phyloP scores from a whole-genome alignment of 2,888 invertebrate species.

The Tetanocera ferruginea region DNA sequence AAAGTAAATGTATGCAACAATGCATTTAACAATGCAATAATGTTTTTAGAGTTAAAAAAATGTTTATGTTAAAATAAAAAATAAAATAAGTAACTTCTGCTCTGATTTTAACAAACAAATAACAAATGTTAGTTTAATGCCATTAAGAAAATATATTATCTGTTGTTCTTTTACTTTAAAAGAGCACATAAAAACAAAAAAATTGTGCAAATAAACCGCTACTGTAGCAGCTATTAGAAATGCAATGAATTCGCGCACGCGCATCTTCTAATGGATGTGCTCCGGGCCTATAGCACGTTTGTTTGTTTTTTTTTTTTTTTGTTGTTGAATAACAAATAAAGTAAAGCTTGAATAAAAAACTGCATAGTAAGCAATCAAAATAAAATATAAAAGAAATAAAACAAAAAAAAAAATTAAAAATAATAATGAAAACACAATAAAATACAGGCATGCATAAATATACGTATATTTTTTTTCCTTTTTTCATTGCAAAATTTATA shows the following conservation, averaged over 20 bases:
- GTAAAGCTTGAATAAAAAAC: slow-evolving; percentile 38
- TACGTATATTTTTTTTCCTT: slow-evolving; percentile 34
- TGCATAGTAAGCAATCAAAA: slow-evolving; percentile 41
- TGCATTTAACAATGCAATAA: too few relatives aligned
- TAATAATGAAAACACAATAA: slow-evolving; percentile 13
- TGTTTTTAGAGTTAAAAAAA: too few relatives aligned
- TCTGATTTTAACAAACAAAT: too few relatives aligned
- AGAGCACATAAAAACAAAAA: too few relatives aligned
- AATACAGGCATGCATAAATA: not conserved
- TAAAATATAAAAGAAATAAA: slow-evolving; percentile 35
- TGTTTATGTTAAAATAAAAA: too few relatives aligned
- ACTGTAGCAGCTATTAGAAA: not conserved
- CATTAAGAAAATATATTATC: too few relatives aligned
- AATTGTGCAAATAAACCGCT: slow-evolving; percentile 21
- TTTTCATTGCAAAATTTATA: slow-evolving; percentile 16
- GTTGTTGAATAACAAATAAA: not conserved
- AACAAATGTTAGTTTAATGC: too few relatives aligned
- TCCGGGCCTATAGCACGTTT: slow-evolving; percentile 14
- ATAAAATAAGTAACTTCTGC: too few relatives aligned
- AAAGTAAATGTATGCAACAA: not conserved
- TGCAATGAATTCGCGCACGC: not conserved
- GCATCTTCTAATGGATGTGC: not conserved
- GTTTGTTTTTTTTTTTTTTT: not conserved
- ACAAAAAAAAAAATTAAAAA: slow-evolving; percentile 26
- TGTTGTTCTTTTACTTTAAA: too few relatives aligned